Percentiles rank a stretch among this genome's conserved stretches.
These are phyloP conservation scores for Tylochromis polylepis DNA, from an alignment of 2,113 vertebrate genomes.

Conservation along the genomic window DNA sequence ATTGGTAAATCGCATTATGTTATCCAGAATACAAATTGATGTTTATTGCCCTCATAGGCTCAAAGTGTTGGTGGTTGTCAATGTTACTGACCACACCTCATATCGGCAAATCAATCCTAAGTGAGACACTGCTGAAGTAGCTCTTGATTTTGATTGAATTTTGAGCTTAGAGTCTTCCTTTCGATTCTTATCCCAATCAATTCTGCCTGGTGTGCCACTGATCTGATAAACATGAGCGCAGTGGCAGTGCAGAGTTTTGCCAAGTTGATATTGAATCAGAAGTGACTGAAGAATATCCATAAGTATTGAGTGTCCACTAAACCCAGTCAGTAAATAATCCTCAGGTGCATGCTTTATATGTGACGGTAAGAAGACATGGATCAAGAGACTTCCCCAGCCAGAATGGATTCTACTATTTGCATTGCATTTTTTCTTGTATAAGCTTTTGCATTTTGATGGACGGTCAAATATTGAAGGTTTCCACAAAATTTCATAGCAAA, in stretches of 20 bases:
- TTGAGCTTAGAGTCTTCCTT: slow-evolving; percentile 54
- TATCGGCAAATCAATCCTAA: slow-evolving; percentile 59
- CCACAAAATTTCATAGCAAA: not conserved
- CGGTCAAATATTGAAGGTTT: slow-evolving; percentile 22
- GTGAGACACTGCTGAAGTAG: slow-evolving; percentile 51
- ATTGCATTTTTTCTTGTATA: not conserved
- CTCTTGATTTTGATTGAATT: slow-evolving; percentile 63
- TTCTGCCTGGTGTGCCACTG: slow-evolving; percentile 47
- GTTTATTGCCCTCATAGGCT: slow-evolving; percentile 13
- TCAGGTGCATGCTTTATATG: not conserved
- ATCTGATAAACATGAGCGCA: slow-evolving; percentile 64
- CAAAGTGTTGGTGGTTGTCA: slow-evolving; percentile 26
- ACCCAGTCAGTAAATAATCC: slow-evolving; percentile 34
- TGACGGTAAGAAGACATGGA: not conserved
- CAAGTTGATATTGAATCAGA: slow-evolving; percentile 63
- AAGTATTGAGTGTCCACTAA: slow-evolving; percentile 37
- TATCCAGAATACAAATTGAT: slow-evolving; percentile 21
- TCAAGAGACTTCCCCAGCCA: not conserved
- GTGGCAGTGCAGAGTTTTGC: slow-evolving; percentile 41
- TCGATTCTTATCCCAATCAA: slow-evolving; percentile 61
- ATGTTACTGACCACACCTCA: slow-evolving; percentile 27
- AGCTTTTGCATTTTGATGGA: not conserved
- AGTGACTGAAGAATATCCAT: slow-evolving; percentile 47
- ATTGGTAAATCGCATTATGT: slow-evolving; percentile 35
- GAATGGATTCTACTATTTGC: not conserved